These are phyloP conservation scores for Fragum whitleyi DNA, from an alignment of 2,888 invertebrate genomes.

Conservation along the genomic window DNA sequence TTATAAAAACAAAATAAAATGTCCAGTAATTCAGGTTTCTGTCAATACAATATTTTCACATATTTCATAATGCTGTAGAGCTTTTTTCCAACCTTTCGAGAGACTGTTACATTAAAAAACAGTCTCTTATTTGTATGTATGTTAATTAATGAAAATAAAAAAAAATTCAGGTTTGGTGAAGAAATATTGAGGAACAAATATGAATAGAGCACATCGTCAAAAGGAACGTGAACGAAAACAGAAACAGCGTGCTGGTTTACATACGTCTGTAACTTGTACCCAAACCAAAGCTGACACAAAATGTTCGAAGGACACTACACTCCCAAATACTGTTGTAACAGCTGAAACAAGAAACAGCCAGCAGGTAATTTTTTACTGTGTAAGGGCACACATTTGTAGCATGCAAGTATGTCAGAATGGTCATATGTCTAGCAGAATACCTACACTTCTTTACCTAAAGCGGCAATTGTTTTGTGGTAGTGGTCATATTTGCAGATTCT, in stretches of 20 bases:
- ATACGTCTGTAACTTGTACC: not conserved
- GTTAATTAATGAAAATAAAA: not conserved
- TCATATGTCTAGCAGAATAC: not conserved
- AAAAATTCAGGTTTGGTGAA: slow-evolving; percentile 1
- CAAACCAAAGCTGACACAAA: not conserved
- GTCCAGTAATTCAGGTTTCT: too few relatives aligned
- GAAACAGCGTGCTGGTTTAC: slow-evolving; percentile 5
- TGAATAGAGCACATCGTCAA: not conserved
- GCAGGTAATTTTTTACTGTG: not conserved
- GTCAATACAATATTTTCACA: too few relatives aligned
- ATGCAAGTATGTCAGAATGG: not conserved
- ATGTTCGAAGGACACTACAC: not conserved
- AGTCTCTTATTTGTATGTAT: too few relatives aligned
- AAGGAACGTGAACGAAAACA: slow-evolving; percentile 2
- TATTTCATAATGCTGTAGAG: too few relatives aligned
- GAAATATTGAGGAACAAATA: not conserved
- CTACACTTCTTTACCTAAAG: not conserved
- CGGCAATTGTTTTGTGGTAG: too few relatives aligned
- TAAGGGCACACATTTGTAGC: not conserved
- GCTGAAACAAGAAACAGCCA: not conserved
- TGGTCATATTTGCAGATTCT: too few relatives aligned
- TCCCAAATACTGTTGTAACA: not conserved
- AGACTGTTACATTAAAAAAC: too few relatives aligned
- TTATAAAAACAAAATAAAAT: too few relatives aligned
- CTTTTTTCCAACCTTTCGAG: too few relatives aligned